Base-by-base conservation (phyloP, 2,888 invertebrate genomes). In the Lepidochitona cinerea region DNA sequence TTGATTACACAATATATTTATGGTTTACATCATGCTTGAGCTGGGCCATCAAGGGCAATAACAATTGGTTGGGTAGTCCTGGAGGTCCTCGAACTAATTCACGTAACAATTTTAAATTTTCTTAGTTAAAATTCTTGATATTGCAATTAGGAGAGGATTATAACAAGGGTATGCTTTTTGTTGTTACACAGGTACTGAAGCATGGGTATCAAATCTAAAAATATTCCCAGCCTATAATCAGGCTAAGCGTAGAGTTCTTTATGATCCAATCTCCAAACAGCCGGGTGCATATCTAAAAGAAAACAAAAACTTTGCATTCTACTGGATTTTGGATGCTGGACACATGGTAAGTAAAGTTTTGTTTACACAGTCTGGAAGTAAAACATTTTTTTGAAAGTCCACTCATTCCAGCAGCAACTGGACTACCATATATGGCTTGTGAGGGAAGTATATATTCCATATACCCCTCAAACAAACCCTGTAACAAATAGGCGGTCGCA, bases 281-380 rank as follows among this genome's bases (percentile, higher is more conserved):
- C 76, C 95, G 52, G 95, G 95, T 88, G 96, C 95, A 18, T 96
- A 94, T 85, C 92, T 93, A 77, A 95, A 95, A 87, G 91, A 92
- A 1, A 92, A 93, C 74, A 93, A 93, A 71, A 94, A 94, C 80
- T 93, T 96, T 68, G 91, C 93, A 68, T 94, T 96, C 89, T 96
- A 94, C 89, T 96, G 95, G 94, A 93, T 96, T 75, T 93, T 95
- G 76, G 92, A 94, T 80, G 94, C 95, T 73, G 96, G 96, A 35
- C 96, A 96, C 85, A 95, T 95, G 93, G 95, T 94, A 91, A 91
- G 92, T n/a, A n/a, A n/a, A n/a, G n/a, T n/a, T n/a, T n/a, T n/a
- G n/a, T n/a, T n/a, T n/a, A n/a, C n/a, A n/a, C n/a, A n/a, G n/a
- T n/a, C n/a, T n/a, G n/a, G n/a, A n/a, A n/a, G n/a, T n/a, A n/a